phyloP scores from a whole-genome alignment of 2,113 vertebrate genomes.

The Montifringilla adamsi region DNA sequence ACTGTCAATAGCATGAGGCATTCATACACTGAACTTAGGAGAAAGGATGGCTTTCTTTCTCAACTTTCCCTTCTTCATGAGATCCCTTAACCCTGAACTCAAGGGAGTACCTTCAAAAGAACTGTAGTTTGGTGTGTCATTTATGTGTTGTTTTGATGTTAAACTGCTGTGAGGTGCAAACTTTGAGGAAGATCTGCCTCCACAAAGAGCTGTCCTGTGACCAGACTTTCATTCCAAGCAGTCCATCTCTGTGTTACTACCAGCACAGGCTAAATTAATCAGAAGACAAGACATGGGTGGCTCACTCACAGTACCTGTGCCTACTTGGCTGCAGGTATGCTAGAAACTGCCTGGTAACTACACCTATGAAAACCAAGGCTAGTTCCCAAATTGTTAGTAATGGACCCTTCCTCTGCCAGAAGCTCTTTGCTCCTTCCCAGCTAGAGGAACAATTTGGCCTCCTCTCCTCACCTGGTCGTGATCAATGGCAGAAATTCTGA shows the following conservation, averaged over 20 bases:
- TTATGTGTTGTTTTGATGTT: neutral
- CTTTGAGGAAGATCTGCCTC: neutral
- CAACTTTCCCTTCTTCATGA: neutral
- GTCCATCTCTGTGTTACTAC: neutral
- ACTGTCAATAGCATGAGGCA: neutral
- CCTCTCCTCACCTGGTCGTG: neutral
- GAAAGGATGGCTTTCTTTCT: neutral
- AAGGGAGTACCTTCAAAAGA: neutral
- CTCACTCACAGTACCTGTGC: neutral
- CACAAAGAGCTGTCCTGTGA: neutral
- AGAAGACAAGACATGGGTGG: fast-evolving
- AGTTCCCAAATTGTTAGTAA: neutral
- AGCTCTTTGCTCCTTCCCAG: neutral
- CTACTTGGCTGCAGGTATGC: neutral
- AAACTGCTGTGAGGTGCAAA: neutral
- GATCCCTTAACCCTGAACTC: neutral
- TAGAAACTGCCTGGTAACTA: neutral
- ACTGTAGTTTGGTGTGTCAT: neutral
- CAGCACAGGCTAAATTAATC: neutral
- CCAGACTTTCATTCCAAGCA: neutral
- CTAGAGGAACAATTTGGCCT: neutral
- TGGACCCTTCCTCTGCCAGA: neutral
- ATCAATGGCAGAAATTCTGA: neutral
- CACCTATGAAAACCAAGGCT: neutral
- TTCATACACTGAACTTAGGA: neutral